phyloP scores from a whole-genome alignment of 1,140 invertebrate genomes.

The Condylostylus longicornis region DNA sequence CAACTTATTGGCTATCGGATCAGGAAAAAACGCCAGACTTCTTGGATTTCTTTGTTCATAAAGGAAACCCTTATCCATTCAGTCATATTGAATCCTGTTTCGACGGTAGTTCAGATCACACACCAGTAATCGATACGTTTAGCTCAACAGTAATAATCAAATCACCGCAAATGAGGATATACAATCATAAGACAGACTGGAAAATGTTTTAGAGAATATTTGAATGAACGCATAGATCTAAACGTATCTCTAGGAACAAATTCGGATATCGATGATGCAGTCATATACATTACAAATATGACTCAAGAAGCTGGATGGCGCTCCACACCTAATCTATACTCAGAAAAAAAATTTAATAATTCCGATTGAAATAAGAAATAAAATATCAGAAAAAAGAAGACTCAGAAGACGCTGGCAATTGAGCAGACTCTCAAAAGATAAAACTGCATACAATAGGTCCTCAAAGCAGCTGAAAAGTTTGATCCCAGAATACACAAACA shows the following conservation, averaged over 20 bases:
- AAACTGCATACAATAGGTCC: no score
- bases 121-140: neutral
- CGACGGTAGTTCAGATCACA: neutral
- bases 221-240: neutral
- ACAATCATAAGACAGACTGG: neutral
- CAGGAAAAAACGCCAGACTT: neutral
- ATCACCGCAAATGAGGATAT: neutral
- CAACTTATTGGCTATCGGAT: neutral
- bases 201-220: neutral
- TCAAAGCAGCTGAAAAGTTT: no score
- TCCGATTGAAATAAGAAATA: no score
- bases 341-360: no score
- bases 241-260: neutral
- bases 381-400: no score
- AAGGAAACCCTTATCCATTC: neutral
- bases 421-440: no score
- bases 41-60: neutral
- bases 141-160: neutral
- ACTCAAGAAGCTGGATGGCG: no score
- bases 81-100: neutral
- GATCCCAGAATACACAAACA: no score
- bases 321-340: no score
- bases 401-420: no score
- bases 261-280: neutral
- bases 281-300: no score